A percentile compares a stretch with the other conserved stretches of the same genome.
Conservation (phyloP, 2,113 vertebrate genomes). For the Leucoraja erinaceus region DNA sequence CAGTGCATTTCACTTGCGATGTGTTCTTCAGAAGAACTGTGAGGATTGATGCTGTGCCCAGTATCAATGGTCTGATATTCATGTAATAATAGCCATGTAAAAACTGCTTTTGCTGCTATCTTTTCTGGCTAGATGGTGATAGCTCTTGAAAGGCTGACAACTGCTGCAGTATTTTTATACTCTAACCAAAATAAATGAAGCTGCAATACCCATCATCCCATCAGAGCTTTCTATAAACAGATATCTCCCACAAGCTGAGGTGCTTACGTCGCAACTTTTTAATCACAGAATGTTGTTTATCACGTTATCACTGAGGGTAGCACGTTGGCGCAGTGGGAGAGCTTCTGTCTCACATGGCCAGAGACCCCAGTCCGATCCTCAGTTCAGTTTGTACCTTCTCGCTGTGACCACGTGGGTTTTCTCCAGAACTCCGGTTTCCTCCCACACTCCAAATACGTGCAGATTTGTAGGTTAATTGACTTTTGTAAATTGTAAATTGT, state of each 20-base stretch:
- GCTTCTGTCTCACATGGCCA: too few relatives aligned
- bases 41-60: background rate
- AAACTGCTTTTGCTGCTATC: background rate
- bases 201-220: background rate
- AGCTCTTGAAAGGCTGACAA: background rate
- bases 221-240: slow-evolving; percentile 16
- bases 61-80: background rate
- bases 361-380: too few relatives aligned
- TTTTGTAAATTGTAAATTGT: too few relatives aligned
- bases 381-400: too few relatives aligned
- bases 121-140: background rate
- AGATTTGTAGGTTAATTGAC: too few relatives aligned
- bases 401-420: too few relatives aligned
- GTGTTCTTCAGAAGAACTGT: background rate
- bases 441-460: too few relatives aligned
- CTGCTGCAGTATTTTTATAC: background rate
- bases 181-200: background rate
- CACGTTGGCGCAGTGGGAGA: too few relatives aligned
- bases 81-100: background rate
- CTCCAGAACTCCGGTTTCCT: too few relatives aligned
- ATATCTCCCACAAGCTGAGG: background rate
- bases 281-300: background rate
- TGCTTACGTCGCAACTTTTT: background rate
- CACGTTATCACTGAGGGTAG: too few relatives aligned
- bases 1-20: background rate